phyloP scores from a whole-genome alignment of 2,797 vertebrate species.

The Yasuhikotakia modesta region DNA sequence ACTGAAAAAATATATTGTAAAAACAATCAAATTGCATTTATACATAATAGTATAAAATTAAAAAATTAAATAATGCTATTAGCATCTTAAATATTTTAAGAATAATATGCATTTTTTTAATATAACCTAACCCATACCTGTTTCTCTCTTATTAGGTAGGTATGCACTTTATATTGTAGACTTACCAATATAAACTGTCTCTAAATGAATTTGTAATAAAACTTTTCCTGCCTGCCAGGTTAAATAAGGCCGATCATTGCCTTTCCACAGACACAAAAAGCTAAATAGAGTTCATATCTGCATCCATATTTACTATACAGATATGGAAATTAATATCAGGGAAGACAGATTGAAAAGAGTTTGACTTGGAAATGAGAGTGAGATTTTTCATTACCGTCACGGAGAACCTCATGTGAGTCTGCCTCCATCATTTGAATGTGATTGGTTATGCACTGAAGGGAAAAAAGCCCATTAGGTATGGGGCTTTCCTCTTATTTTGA shows the following conservation, averaged over 20 bases:
- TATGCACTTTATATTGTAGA: background rate
- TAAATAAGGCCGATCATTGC: conserved; percentile 42
- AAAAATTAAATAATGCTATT: too few relatives aligned
- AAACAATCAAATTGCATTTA: too few relatives aligned
- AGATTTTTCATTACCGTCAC: conserved; percentile 49
- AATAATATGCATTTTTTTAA: too few relatives aligned
- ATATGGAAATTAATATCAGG: conserved; percentile 47
- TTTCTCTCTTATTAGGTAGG: background rate
- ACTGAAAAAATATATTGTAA: too few relatives aligned
- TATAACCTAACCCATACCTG: too few relatives aligned
- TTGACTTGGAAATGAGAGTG: conserved; percentile 58
- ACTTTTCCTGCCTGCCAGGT: conserved; percentile 19
- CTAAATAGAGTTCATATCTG: conserved; percentile 35
- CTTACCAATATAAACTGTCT: conserved; percentile 11
- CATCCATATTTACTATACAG: conserved; percentile 40
- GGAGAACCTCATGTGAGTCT: conserved; percentile 49
- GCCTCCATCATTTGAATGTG: conserved; percentile 56
- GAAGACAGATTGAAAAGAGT: conserved; percentile 44
- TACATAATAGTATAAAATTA: too few relatives aligned
- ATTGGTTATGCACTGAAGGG: conserved; percentile 54
- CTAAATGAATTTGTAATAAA: conserved; percentile 27
- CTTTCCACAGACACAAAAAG: conserved; percentile 35
- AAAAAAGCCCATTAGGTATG: conserved; percentile 58
- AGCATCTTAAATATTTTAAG: too few relatives aligned
- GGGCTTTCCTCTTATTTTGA: conserved; percentile 54